Evolutionary conservation across 30 jellyfish, hydroid and myxozoan species (phyloP).

Genomic region (Catostylus mosaicus): DNA sequence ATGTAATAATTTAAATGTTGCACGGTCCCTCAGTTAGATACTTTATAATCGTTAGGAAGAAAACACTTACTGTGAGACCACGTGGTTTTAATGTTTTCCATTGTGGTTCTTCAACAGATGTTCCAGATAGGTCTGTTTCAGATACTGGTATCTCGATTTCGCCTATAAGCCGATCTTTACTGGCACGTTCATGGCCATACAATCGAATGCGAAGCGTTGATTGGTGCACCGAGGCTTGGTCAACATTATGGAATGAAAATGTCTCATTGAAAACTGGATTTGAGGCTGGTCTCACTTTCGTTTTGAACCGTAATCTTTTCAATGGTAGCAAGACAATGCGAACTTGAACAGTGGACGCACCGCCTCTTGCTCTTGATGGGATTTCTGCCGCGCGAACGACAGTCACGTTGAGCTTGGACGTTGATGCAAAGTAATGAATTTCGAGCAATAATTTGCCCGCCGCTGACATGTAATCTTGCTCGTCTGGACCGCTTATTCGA

Average conservation of each 20-base stretch:
- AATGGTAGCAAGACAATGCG: constrained; percentile 87
- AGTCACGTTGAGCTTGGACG: constrained; percentile 77
- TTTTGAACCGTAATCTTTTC: constrained; percentile 79
- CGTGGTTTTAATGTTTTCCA: constrained; percentile 88
- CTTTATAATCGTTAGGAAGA: constrained; percentile 8
- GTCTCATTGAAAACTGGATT: constrained; percentile 95
- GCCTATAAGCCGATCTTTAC: constrained; percentile 88
- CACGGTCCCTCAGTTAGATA: no score
- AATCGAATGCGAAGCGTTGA: constrained; percentile 75
- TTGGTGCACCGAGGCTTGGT: constrained; percentile 64
- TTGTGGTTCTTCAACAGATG: constrained; percentile 69
- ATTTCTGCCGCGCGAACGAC: constrained; percentile 88
- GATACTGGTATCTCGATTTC: constrained; percentile 65
- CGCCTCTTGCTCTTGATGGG: constrained; percentile 97
- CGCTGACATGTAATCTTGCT: constrained; percentile 66
- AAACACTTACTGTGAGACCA: constrained; percentile 76
- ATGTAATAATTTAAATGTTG: no score
- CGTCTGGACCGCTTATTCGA: constrained; percentile 86
- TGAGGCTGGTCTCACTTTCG: constrained; percentile 95
- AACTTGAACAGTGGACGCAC: constrained; percentile 93
- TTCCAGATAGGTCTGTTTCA: constrained; percentile 70
- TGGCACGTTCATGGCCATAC: constrained; percentile 93
- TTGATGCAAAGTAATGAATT: constrained; percentile 72
- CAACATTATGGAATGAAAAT: constrained; percentile 74
- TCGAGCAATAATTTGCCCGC: constrained; percentile 89